Conservation (phyloP, 2,113 vertebrate genomes). For the Cephalopholis sonnerati region DNA sequence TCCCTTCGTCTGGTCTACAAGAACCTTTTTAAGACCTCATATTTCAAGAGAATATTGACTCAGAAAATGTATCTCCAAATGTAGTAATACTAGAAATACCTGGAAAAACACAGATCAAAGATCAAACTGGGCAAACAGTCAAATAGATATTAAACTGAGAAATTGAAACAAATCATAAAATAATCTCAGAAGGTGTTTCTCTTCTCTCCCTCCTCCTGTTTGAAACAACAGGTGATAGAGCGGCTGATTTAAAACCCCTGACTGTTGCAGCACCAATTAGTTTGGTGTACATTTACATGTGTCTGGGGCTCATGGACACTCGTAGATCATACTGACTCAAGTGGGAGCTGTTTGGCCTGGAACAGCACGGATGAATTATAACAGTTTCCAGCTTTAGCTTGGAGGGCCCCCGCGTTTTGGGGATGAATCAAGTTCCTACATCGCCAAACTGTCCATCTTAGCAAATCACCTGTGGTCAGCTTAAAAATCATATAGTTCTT, state of each 20-base stretch:
- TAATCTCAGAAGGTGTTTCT: slow-evolving; percentile 58
- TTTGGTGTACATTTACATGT: slow-evolving; percentile 71
- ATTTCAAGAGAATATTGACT: neutral
- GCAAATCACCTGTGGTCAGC: slow-evolving; percentile 48
- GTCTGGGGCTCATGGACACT: slow-evolving; percentile 72
- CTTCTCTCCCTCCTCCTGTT: slow-evolving; percentile 35
- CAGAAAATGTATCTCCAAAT: slow-evolving; percentile 13
- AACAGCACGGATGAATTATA: slow-evolving; percentile 74
- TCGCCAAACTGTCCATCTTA: slow-evolving; percentile 63
- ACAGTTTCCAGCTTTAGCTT: slow-evolving; percentile 61
- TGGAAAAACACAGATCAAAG: neutral
- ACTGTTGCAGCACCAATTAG: slow-evolving; percentile 73
- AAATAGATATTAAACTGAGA: slow-evolving; percentile 21
- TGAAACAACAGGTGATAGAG: slow-evolving; percentile 63
- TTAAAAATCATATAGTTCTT: slow-evolving; percentile 39
- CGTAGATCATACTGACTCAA: slow-evolving; percentile 76
- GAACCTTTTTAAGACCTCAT: neutral
- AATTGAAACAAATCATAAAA: slow-evolving; percentile 52
- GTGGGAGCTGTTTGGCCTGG: slow-evolving; percentile 80
- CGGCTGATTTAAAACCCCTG: slow-evolving; percentile 69
- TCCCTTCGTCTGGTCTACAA: neutral
- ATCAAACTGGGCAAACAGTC: slow-evolving; percentile 2
- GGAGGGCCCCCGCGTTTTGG: slow-evolving; percentile 66
- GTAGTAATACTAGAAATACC: neutral
- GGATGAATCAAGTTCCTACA: slow-evolving; percentile 67